Evolutionary conservation across 2,888 invertebrate species (phyloP).

Genomic region (Hypolimnas misippus): DNA sequence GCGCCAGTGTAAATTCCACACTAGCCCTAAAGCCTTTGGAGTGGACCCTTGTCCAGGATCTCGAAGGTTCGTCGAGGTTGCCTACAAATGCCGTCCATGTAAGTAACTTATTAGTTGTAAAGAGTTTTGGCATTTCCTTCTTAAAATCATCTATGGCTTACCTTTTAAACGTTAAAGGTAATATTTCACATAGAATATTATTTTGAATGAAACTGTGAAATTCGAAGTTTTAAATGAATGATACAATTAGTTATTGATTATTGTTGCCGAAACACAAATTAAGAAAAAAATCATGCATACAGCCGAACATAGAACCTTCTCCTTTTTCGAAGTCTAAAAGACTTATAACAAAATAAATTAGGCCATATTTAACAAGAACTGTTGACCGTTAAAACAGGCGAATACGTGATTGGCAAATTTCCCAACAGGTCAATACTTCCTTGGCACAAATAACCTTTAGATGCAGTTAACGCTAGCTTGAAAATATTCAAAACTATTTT

Average conservation of each 20-base stretch:
- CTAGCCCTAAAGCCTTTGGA: conserved; percentile 93
- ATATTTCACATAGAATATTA: too few species aligned
- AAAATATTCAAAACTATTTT: conserved; percentile 30
- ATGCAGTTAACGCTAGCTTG: conserved; percentile 30
- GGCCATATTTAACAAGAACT: conserved; percentile 4
- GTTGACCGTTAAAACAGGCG: conserved; percentile 14
- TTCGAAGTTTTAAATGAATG: too few species aligned
- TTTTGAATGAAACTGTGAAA: too few species aligned
- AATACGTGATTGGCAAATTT: conserved; percentile 34
- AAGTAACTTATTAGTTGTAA: conserved; percentile 77
- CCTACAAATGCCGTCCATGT: conserved; percentile 99
- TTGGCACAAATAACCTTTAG: conserved; percentile 33
- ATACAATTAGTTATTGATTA: too few species aligned
- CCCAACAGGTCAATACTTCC: conserved; percentile 36
- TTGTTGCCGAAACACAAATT: neutral
- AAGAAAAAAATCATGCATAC: too few species aligned
- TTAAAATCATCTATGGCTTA: too few species aligned
- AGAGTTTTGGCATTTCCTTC: too few species aligned
- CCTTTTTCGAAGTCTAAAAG: too few species aligned
- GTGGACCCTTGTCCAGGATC: conserved; percentile 96
- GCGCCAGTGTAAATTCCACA: conserved; percentile 94
- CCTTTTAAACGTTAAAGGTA: too few species aligned
- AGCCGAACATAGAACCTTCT: too few species aligned
- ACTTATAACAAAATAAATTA: conserved; percentile 7
- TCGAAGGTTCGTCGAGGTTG: conserved; percentile 96